Percentiles rank a stretch among this genome's conserved stretches.
Evolutionary conservation across 2,888 invertebrate species (phyloP).

Genomic region (Lydus trimaculatus): DNA sequence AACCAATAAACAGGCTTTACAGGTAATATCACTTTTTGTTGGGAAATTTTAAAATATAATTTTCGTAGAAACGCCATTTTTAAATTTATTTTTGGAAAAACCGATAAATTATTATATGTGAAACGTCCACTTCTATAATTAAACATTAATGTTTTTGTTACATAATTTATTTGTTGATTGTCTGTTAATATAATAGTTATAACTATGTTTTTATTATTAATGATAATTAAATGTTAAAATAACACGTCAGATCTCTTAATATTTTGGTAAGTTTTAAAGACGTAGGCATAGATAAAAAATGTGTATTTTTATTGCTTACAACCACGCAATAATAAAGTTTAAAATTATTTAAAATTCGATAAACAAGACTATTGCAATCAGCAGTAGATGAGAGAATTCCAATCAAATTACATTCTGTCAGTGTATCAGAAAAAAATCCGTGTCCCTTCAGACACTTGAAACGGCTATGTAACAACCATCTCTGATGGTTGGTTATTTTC

Average conservation of each 20-base stretch:
- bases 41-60: neutral
- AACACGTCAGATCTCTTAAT: neutral
- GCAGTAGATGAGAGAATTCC: neutral
- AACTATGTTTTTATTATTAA: neutral
- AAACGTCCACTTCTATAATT: neutral
- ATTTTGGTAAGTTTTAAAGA: neutral
- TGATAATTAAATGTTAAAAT: neutral
- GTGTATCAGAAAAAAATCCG: neutral
- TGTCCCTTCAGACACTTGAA: neutral
- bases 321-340: neutral
- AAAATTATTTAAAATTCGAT: neutral
- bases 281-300: neutral
- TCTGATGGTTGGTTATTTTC: constrained; percentile 2
- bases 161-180: neutral
- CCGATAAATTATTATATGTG: neutral
- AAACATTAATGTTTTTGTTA: neutral
- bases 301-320: neutral
- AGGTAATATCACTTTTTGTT: neutral
- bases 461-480: constrained; percentile 3
- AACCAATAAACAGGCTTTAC: neutral
- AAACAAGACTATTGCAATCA: neutral
- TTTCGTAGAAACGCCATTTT: neutral
- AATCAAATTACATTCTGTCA: neutral
- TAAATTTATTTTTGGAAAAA: neutral
- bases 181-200: neutral